Percentiles rank a stretch among this genome's conserved stretches.
Conservation (phyloP, 2,888 invertebrate species). For the Conchocele bisecta region DNA sequence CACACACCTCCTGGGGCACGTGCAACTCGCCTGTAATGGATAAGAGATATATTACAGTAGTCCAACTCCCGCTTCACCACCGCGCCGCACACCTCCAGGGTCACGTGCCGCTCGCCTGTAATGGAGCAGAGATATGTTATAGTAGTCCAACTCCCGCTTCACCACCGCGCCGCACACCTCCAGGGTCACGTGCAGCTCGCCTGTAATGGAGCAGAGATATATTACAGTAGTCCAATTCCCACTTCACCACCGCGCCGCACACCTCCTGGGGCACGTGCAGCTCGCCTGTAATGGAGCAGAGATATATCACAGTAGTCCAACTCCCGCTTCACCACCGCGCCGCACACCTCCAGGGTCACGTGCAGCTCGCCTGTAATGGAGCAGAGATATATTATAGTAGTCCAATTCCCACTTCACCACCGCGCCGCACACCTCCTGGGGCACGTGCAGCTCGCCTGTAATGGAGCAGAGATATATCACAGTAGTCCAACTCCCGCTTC, state of each 20-base stretch:
- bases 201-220: conserved; percentile 58
- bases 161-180: conserved; percentile 82
- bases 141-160: conserved; percentile 80
- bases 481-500: conserved; percentile 80
- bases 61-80: conserved; percentile 81
- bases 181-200: conserved; percentile 81
- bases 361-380: conserved; percentile 79
- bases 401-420: conserved; percentile 81
- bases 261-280: conserved; percentile 81
- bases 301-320: conserved; percentile 81
- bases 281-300: conserved; percentile 80
- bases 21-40: conserved; percentile 79
- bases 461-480: too few relatives aligned
- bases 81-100: conserved; percentile 81
- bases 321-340: conserved; percentile 81
- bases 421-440: conserved; percentile 81
- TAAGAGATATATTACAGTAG: conserved; percentile 71
- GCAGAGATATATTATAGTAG: conserved; percentile 67
- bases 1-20: conserved; percentile 81
- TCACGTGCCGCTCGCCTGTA: conserved; percentile 81
- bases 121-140: too few relatives aligned
- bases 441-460: conserved; percentile 81
- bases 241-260: conserved; percentile 82
- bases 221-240: conserved; percentile 82
- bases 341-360: conserved; percentile 81